Base-by-base conservation (phyloP, 1,140 invertebrate species). In the Maniola jurtina region DNA sequence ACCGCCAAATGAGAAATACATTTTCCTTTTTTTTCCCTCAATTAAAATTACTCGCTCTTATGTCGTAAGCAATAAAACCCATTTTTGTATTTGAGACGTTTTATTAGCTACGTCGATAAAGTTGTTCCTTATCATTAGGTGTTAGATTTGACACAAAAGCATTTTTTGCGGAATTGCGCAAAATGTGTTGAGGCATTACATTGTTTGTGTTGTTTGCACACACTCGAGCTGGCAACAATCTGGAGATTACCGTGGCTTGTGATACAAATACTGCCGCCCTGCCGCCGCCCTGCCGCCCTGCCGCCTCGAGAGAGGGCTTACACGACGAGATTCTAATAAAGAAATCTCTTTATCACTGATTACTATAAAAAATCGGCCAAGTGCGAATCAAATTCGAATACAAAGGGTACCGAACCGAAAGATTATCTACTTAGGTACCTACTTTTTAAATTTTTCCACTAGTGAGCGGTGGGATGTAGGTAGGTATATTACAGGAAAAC, bases 81-180 rank as follows among this genome's bases (percentile, higher is more conserved):
- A 8, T 52, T 52, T 52, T 52, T 2, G 7, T 25, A 7, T 52
- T 5, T 9, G 2, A 25, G 25, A 6, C 1, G 25, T 25, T 7
- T 52, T 25, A 33, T 0, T 2, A 52, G 14, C 14, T 52, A 11
- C 14, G 11, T 9, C 8, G 15, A 52, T 52, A 52, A 52, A 52
- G 5, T 52, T 25, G 48, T 52, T 25, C 13, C 7, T 25, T 25
- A 52, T 57, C 56, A 58, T 65, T 65, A 63, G 62, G 67, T 69
- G 67, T 69, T 48, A 56, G 50, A 55, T 64, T 64, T 69, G 67
- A 50, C 67, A 42, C 61, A 64, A 58, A 58, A 34, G 13, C 4
- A 48, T 64, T 69, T 69, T 69, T 69, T 69, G 56, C 38, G 9
- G n/a, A 48, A 64, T 68, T 61, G 48, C 62, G 57, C 62, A 61